A percentile compares a stretch with the other conserved stretches of the same genome.
Evolutionary conservation across 2,888 invertebrate genomes (phyloP).

Genomic region (Amaurobius ferox): DNA sequence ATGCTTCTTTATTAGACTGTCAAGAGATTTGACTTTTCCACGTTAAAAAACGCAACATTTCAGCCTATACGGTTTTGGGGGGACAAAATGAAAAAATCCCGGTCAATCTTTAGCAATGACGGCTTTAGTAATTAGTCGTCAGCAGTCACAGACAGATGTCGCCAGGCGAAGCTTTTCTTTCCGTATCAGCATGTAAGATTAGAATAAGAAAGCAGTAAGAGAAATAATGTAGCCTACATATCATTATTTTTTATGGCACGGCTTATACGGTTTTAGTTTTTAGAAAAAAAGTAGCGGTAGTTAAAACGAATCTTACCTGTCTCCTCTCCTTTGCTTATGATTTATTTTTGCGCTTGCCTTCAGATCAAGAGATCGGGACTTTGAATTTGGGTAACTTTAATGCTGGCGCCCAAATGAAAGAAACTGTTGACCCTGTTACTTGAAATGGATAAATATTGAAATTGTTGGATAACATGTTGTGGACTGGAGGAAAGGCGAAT

Average conservation of each 20-base stretch:
- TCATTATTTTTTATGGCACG: neutral
- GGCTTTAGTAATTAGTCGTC: slow-evolving; percentile 54
- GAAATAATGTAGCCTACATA: neutral
- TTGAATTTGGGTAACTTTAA: too few species aligned
- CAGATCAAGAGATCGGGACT: too few species aligned
- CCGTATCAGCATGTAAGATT: slow-evolving; percentile 9
- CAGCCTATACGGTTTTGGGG: slow-evolving; percentile 21
- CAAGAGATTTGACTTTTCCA: slow-evolving; percentile 46
- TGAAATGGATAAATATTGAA: too few species aligned
- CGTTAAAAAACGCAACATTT: slow-evolving; percentile 47
- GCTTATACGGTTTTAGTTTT: neutral
- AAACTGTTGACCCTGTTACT: too few species aligned
- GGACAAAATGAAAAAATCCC: slow-evolving; percentile 40
- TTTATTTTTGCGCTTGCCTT: too few species aligned
- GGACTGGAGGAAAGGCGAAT: too few species aligned
- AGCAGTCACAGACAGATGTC: slow-evolving; percentile 43
- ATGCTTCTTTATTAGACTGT: slow-evolving; percentile 58
- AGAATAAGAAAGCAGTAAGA: neutral
- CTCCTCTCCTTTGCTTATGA: too few species aligned
- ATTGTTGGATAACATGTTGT: too few species aligned
- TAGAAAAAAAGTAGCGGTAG: too few species aligned
- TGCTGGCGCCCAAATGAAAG: too few species aligned
- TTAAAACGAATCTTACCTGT: too few species aligned
- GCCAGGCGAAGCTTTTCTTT: slow-evolving; percentile 4
- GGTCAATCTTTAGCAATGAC: slow-evolving; percentile 53